Evolutionary conservation across 23 tunicate genomes (phyloP), one percentile per base, ranked within the genome.

Genomic region (Trididemnum miniatum): DNA sequence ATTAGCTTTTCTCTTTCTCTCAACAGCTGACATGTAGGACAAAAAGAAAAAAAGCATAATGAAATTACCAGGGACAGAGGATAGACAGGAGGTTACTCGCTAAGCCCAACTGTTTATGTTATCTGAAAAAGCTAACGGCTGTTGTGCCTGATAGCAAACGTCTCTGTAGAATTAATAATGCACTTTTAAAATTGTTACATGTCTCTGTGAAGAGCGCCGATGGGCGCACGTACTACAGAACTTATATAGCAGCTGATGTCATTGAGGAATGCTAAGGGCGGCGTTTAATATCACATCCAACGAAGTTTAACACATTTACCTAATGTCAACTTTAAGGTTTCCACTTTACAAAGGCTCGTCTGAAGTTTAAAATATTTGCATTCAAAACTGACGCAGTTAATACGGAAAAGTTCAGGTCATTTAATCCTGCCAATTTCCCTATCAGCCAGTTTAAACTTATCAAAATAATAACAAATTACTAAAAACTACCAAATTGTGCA

Each of bases 141-240:
- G 75, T 67, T 32, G 75, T 67, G 15, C 32, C 25, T 32, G 15
- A 30, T 31, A 5, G 38, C 7, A 7, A 2, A 31, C 32, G 75
- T 67, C 75, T 67, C 75, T 31, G 75, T 67, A 67, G 75, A 67
- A 67, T 67, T 67, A 67, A 67, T 67, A 67, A 31, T 33, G n/a
- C 38, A 2, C 37, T 33, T 22, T 32, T 3, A 5, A 67, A 67
- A 67, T 67, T 67, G 27, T 18, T 49, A 49, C 18, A 18, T 49
- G 57, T 18, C 57, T 49, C 27, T 9, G 75, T 30, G 7, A 44
- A 44, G 15, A 44, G 54, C 9, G 15, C 12, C 54, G 54, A 44
- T 44, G 54, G 54, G 9, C 12, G 54, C 12, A 15, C 54, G 54
- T 44, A 15, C 54, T 15, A 7, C 54, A 44, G 54, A 33, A 38